phyloP scores from a whole-genome alignment of 1,140 invertebrate genomes.

The Drosophila subpulchrella region DNA sequence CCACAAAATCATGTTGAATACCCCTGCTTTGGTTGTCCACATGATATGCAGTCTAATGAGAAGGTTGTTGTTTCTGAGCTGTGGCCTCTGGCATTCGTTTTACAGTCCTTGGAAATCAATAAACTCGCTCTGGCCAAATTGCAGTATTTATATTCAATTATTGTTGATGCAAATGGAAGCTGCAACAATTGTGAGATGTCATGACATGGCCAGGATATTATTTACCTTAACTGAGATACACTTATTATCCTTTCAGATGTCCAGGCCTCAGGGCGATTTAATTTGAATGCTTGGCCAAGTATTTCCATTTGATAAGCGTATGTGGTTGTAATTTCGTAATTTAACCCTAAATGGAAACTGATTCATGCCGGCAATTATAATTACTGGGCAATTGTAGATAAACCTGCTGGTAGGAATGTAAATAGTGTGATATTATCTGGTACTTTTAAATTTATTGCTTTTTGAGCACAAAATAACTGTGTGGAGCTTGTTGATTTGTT shows the following conservation, averaged over 20 bases:
- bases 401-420: neutral
- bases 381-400: neutral
- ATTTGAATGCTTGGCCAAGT: neutral
- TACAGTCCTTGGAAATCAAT: constrained; percentile 6
- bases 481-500: neutral
- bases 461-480: neutral
- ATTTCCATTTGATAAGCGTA: neutral
- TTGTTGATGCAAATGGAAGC: constrained; percentile 2
- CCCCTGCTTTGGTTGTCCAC: neutral
- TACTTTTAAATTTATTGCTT: neutral
- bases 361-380: neutral
- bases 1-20: neutral
- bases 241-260: neutral
- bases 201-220: constrained; percentile 2
- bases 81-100: constrained; percentile 19
- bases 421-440: neutral
- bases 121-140: constrained; percentile 1
- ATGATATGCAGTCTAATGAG: neutral
- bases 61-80: neutral
- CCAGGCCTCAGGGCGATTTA: neutral
- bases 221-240: constrained; percentile 2
- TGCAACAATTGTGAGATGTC: constrained; percentile 9
- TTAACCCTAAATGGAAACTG: neutral
- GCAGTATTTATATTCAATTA: constrained; percentile 20
- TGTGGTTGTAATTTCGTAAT: neutral